Evolutionary conservation across 2,888 invertebrate genomes (phyloP).

Genomic region (Dicranocentrus wangi): DNA sequence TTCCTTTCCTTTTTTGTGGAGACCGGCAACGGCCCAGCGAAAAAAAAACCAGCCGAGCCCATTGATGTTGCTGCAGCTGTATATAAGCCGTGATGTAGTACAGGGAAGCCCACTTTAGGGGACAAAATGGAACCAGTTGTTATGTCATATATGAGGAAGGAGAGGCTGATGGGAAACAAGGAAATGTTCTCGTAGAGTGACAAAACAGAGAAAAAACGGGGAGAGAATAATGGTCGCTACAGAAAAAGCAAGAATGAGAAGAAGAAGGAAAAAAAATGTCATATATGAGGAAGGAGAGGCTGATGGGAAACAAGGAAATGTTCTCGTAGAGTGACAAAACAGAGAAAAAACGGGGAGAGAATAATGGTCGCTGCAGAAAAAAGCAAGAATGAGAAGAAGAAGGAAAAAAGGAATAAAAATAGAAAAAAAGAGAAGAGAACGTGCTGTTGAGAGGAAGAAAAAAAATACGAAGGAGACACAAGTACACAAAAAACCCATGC

Average conservation of each 20-base stretch:
- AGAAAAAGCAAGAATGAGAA: slow-evolving; percentile 4
- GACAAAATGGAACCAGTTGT: slow-evolving; percentile 20
- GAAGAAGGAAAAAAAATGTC: slow-evolving; percentile 33
- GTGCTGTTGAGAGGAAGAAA: neutral
- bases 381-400: slow-evolving; percentile 21
- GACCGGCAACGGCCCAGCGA: no score
- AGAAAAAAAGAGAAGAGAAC: neutral
- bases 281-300: slow-evolving; percentile 23
- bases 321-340: neutral
- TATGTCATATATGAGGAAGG: slow-evolving; percentile 33
- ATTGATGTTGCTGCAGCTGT: no score
- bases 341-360: slow-evolving; percentile 21
- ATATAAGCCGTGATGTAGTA: slow-evolving; percentile 28
- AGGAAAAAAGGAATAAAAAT: slow-evolving; percentile 25
- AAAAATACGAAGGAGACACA: neutral
- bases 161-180: slow-evolving; percentile 20
- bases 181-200: slow-evolving; percentile 10
- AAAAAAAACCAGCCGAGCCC: no score
- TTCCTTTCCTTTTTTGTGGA: slow-evolving; percentile 34
- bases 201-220: slow-evolving; percentile 16
- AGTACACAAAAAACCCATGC: slow-evolving; percentile 7
- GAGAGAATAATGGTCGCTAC: slow-evolving; percentile 18
- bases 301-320: slow-evolving; percentile 28
- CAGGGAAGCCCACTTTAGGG: slow-evolving; percentile 49
- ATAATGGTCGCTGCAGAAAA: slow-evolving; percentile 12